Evolutionary conservation across 2,797 vertebrate genomes (phyloP).

Genomic region (Decapterus maruadsi): DNA sequence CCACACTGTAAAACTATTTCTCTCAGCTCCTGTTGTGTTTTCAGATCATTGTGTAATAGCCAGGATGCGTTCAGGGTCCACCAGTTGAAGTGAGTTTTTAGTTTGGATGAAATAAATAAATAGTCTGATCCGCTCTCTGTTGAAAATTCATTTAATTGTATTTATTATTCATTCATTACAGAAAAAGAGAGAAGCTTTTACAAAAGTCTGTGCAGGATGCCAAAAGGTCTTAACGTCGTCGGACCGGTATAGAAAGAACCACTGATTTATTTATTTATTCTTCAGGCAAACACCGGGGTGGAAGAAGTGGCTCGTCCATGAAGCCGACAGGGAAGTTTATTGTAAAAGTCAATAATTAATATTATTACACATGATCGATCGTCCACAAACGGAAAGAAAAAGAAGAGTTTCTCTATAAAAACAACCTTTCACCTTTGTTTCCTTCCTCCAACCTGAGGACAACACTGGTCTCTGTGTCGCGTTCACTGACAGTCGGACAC

Average conservation of each 20-base stretch:
- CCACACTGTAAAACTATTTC: neutral
- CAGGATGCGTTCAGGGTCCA: neutral
- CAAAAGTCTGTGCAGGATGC: constrained; percentile 77
- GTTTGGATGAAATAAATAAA: neutral
- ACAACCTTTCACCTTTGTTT: no score
- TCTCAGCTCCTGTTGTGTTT: neutral
- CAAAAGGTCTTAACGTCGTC: constrained; percentile 49
- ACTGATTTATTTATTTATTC: constrained; percentile 13
- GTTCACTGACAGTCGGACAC: no score
- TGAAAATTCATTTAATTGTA: constrained; percentile 75
- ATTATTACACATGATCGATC: neutral
- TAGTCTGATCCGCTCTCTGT: constrained; percentile 38
- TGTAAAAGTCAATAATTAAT: constrained; percentile 57
- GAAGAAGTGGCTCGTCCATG: constrained; percentile 12
- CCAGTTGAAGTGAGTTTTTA: neutral
- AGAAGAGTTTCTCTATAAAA: no score
- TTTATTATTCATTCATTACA: constrained; percentile 73
- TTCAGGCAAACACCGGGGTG: constrained; percentile 50
- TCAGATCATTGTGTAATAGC: neutral
- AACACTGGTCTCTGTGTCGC: no score
- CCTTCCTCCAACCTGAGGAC: no score
- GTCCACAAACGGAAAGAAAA: no score
- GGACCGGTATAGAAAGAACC: constrained; percentile 45
- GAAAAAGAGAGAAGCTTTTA: constrained; percentile 68
- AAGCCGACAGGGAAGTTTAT: constrained; percentile 46